Evolutionary conservation across 1,140 invertebrate species (phyloP).

Genomic region (Muscidifurax raptorellus): DNA sequence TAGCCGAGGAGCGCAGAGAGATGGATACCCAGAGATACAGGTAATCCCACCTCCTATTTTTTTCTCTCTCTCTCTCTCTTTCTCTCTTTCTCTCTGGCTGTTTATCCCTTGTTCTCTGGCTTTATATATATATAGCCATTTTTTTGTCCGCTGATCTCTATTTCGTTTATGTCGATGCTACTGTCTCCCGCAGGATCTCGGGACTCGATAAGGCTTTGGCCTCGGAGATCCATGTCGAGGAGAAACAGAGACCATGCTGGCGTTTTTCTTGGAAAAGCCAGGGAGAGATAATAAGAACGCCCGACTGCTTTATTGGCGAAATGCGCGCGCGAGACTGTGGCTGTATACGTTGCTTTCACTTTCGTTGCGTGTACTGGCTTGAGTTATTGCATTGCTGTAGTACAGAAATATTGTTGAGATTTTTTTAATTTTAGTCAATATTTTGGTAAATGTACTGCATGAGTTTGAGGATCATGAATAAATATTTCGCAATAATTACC

Average conservation of each 20-base stretch:
- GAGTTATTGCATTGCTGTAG: too few species aligned
- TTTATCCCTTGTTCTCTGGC: background rate
- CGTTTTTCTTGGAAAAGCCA: background rate
- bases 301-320: slow-evolving; percentile 22
- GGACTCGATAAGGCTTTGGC: slow-evolving; percentile 22
- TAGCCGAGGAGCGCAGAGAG: slow-evolving; percentile 84
- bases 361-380: too few species aligned
- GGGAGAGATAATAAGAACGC: background rate
- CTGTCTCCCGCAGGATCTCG: background rate
- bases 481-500: too few species aligned
- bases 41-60: slow-evolving; percentile 61
- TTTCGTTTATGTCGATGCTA: background rate
- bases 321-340: background rate
- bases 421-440: too few species aligned
- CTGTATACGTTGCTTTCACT: too few species aligned
- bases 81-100: slow-evolving; percentile 22
- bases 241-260: background rate
- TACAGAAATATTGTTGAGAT: too few species aligned
- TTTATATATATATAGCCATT: background rate
- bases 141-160: background rate
- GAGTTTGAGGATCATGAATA: too few species aligned
- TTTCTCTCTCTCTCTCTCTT: slow-evolving; percentile 31
- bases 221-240: background rate
- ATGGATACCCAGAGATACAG: slow-evolving; percentile 77
- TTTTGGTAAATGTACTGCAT: too few species aligned